Percentiles rank a stretch among this genome's conserved stretches.
Evolutionary conservation across 2,797 vertebrate genomes (phyloP).

Genomic region (Rhabdophis nuchalis): DNA sequence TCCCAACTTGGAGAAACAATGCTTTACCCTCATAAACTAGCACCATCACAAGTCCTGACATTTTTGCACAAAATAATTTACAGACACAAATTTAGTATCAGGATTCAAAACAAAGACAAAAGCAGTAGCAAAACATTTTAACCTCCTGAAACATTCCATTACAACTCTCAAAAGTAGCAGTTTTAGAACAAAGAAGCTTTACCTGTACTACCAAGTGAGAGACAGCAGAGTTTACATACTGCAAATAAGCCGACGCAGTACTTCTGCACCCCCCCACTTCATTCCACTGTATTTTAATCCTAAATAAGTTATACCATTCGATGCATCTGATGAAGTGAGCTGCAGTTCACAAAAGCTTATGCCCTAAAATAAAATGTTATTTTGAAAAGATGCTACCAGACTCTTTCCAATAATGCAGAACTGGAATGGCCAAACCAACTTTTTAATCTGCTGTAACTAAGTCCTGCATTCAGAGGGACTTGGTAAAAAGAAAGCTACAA

Average conservation of each 20-base stretch:
- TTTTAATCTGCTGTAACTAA: not conserved
- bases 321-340: not conserved
- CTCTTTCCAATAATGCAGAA: not conserved
- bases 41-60: not conserved
- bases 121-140: not conserved
- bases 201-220: not conserved
- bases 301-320: not conserved
- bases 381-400: not conserved
- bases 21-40: not conserved
- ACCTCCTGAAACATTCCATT: not conserved
- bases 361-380: not conserved
- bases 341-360: not conserved
- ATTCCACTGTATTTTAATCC: not conserved
- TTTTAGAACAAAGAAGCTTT: not conserved
- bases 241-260: not conserved
- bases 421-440: not conserved
- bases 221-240: not conserved
- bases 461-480: not conserved
- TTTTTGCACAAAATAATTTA: not conserved
- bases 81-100: not conserved
- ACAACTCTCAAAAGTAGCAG: not conserved
- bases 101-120: not conserved
- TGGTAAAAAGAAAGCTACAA: not conserved
- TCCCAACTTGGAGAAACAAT: not conserved
- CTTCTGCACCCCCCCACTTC: not conserved